phyloP scores from a whole-genome alignment of 2,888 invertebrate species.

The Plagodis pulveraria region DNA sequence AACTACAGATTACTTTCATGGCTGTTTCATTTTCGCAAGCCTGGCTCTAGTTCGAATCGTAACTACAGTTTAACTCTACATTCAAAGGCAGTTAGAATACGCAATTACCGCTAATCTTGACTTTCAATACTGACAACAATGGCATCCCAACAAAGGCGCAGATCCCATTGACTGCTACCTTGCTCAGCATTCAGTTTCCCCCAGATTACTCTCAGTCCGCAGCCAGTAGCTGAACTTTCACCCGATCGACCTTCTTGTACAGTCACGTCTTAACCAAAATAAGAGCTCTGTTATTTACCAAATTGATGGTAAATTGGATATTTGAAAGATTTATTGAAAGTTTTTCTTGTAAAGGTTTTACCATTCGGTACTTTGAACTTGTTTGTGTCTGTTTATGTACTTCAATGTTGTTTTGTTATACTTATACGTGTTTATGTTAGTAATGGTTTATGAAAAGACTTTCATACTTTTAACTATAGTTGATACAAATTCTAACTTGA shows the following conservation, averaged over 20 bases:
- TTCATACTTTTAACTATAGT: too few species aligned
- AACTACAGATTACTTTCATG: neutral
- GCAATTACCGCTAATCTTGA: constrained; percentile 27
- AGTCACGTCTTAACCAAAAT: constrained; percentile 45
- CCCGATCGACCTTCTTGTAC: constrained; percentile 57
- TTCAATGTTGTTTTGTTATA: too few species aligned
- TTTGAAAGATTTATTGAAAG: constrained; percentile 15
- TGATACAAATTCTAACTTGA: too few species aligned
- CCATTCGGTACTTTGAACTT: neutral
- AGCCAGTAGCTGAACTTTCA: constrained; percentile 65
- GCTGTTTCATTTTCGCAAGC: neutral
- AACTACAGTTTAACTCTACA: constrained; percentile 12
- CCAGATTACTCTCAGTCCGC: constrained; percentile 24
- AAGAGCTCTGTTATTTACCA: constrained; percentile 30
- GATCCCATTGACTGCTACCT: constrained; percentile 37
- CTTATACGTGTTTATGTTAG: too few species aligned
- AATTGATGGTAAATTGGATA: constrained; percentile 32
- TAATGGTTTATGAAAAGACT: too few species aligned
- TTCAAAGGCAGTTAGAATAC: constrained; percentile 9
- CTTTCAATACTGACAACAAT: constrained; percentile 25
- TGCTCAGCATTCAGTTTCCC: constrained; percentile 57
- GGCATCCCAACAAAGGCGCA: constrained; percentile 28
- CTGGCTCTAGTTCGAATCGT: constrained; percentile 7
- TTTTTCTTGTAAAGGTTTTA: constrained; percentile 6
- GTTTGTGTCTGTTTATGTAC: neutral